Conservation (phyloP, 1,140 invertebrate genomes). For the Brachionus calyciflorus region DNA sequence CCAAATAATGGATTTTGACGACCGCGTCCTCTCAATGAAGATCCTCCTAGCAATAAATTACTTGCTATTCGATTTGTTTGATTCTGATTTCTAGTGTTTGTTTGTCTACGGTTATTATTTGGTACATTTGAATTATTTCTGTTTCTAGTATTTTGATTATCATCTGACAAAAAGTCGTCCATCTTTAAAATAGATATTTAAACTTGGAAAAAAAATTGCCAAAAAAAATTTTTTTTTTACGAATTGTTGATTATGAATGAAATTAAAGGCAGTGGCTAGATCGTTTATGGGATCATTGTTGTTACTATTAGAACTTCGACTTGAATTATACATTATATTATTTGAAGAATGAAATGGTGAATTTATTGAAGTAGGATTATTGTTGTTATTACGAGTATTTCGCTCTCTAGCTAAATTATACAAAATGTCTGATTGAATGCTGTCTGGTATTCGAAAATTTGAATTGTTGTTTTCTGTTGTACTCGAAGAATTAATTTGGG, state of each 20-base stretch:
- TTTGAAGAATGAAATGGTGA: neutral
- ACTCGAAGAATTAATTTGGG: no score
- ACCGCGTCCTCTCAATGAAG: neutral
- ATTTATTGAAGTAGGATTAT: neutral
- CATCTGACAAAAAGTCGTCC: neutral
- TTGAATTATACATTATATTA: neutral
- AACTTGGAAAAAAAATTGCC: neutral
- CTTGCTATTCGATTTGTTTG: neutral
- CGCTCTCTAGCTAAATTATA: neutral
- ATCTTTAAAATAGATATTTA: neutral
- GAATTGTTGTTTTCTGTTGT: neutral
- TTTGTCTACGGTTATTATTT: neutral
- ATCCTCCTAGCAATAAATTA: no score
- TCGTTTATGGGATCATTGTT: neutral
- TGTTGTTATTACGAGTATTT: neutral
- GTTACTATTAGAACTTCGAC: neutral
- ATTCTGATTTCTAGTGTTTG: neutral
- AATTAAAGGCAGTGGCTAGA: conserved; percentile 1
- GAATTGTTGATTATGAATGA: neutral
- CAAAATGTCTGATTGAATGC: neutral
- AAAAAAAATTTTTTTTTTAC: neutral
- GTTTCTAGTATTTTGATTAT: neutral
- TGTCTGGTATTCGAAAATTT: neutral
- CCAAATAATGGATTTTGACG: neutral
- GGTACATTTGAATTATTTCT: neutral